phyloP scores from a whole-genome alignment of 2,888 invertebrate species.

The Mythimna albipuncta region DNA sequence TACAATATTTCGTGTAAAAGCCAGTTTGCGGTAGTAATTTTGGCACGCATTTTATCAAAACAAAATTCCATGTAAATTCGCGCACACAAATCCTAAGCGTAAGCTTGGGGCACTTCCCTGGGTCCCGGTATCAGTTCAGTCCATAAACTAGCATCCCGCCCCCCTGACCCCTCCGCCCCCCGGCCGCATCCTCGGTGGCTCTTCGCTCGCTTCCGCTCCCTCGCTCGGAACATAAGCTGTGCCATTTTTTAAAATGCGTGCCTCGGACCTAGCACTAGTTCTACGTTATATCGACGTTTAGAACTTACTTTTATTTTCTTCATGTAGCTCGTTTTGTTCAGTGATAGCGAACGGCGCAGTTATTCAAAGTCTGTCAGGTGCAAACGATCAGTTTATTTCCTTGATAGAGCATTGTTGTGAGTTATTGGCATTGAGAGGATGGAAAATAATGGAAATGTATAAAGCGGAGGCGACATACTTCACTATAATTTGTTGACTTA shows the following conservation, averaged over 20 bases:
- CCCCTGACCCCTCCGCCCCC: conserved; percentile 58
- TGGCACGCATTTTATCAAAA: conserved; percentile 67
- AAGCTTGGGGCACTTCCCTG: conserved; percentile 87
- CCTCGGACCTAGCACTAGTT: conserved; percentile 80
- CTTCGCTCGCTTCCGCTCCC: conserved; percentile 77
- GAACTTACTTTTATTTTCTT: conserved; percentile 83
- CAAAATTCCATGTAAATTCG: conserved; percentile 84
- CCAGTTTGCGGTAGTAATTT: conserved; percentile 47
- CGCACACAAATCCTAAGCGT: conserved; percentile 86
- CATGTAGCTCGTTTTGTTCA: conserved; percentile 73
- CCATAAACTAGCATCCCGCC: conserved; percentile 84
- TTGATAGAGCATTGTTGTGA: conserved; percentile 57
- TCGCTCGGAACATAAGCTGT: conserved; percentile 83
- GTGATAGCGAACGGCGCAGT: conserved; percentile 73
- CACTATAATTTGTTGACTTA: background rate
- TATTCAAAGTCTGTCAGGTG: conserved; percentile 73
- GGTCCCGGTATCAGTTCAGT: conserved; percentile 88
- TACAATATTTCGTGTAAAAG: conserved; percentile 20
- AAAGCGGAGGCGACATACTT: background rate
- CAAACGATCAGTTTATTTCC: conserved; percentile 70
- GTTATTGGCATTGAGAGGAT: conserved; percentile 11
- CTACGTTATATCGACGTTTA: conserved; percentile 82
- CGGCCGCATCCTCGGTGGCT: conserved; percentile 63
- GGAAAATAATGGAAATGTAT: conserved; percentile 1
- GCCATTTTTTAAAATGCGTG: conserved; percentile 89